These are phyloP conservation scores for Eupithecia vulgata DNA, from an alignment of 2,888 invertebrate genomes.

Conservation along the genomic window DNA sequence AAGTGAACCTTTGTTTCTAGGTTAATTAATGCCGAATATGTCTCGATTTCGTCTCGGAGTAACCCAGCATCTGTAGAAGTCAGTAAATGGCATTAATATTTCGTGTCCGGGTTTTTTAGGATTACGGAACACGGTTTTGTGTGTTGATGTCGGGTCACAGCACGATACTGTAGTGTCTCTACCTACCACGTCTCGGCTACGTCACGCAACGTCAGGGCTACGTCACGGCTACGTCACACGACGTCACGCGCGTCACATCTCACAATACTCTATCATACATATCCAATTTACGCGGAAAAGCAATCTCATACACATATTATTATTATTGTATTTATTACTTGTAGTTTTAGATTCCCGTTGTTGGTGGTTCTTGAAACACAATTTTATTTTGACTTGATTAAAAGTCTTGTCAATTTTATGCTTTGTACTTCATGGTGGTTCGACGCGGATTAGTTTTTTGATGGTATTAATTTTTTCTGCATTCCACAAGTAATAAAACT, in stretches of 20 bases:
- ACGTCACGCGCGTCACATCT: constrained; percentile 58
- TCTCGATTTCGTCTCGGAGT: background rate
- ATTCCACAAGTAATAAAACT: no score
- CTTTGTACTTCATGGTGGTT: background rate
- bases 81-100: background rate
- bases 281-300: constrained; percentile 74
- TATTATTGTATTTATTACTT: constrained; percentile 65
- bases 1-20: background rate
- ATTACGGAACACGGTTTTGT: no score
- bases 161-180: background rate
- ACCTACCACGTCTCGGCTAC: background rate
- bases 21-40: background rate
- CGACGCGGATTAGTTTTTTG: no score
- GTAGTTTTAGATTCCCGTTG: constrained; percentile 36
- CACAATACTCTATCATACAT: constrained; percentile 75
- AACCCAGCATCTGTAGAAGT: background rate
- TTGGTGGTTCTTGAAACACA: constrained; percentile 39
- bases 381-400: background rate
- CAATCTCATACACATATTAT: constrained; percentile 77
- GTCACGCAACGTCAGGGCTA: background rate
- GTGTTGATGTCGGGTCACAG: background rate
- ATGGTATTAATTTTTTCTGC: no score
- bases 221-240: constrained; percentile 51
- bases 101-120: background rate
- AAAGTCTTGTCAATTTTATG: background rate